These are phyloP conservation scores for Formica selysi DNA, from an alignment of 1,140 invertebrate genomes.

Conservation along the genomic window DNA sequence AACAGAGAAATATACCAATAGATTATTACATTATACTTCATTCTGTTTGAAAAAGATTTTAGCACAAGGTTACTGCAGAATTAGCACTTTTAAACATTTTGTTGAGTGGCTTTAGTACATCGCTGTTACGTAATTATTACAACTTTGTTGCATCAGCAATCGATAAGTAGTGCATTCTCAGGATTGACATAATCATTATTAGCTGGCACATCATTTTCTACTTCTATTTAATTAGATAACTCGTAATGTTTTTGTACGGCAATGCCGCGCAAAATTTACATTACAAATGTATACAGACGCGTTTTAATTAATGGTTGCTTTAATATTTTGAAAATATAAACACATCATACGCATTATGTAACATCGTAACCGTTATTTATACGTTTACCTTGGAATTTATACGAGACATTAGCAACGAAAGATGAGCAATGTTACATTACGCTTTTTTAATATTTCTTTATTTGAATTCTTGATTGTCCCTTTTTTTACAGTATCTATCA, in stretches of 20 bases:
- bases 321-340: neutral
- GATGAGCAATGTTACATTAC: neutral
- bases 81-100: neutral
- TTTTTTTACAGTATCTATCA: neutral
- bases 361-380: neutral
- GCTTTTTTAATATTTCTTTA: neutral
- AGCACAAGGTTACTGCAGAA: neutral
- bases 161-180: constrained; percentile 13
- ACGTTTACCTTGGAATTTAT: neutral
- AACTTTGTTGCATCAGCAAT: constrained; percentile 19
- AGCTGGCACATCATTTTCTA: constrained; percentile 6
- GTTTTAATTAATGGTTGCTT: neutral
- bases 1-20: neutral
- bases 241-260: neutral
- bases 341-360: neutral
- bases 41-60: constrained; percentile 11
- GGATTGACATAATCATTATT: constrained; percentile 9
- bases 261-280: neutral
- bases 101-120: neutral
- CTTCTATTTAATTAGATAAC: constrained; percentile 8
- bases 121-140: constrained; percentile 50
- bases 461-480: neutral
- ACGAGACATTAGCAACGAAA: neutral
- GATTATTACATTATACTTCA: neutral
- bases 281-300: neutral